Evolutionary conservation across 2,888 invertebrate genomes (phyloP).

Genomic region (Meta bourneti): DNA sequence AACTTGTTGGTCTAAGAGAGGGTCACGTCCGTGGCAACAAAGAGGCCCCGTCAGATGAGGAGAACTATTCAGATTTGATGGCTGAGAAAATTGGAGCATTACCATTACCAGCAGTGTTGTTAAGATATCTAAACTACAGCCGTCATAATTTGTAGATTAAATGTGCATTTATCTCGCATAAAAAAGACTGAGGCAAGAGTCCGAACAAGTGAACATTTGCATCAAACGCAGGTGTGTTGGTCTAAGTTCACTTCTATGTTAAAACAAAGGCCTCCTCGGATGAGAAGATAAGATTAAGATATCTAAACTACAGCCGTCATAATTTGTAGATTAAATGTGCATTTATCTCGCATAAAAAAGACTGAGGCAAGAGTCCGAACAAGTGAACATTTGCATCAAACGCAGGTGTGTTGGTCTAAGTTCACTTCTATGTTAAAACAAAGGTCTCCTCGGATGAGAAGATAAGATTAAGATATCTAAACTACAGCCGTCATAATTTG

Average conservation of each 20-base stretch:
- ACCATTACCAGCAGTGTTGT: conserved; percentile 87
- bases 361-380: too few relatives aligned
- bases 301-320: conserved; percentile 86
- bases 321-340: conserved; percentile 46
- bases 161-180: not conserved
- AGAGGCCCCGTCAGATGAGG: conserved; percentile 70
- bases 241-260: too few relatives aligned
- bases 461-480: conserved; percentile 87
- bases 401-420: too few relatives aligned
- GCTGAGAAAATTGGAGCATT: conserved; percentile 84
- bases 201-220: too few relatives aligned
- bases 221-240: too few relatives aligned
- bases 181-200: too few relatives aligned
- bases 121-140: conserved; percentile 87
- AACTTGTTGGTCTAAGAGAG: conserved; percentile 67
- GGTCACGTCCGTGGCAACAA: conserved; percentile 64
- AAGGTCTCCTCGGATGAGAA: too few relatives aligned
- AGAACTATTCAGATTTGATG: conserved; percentile 83
- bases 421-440: too few relatives aligned
- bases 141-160: conserved; percentile 80
- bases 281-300: too few relatives aligned
- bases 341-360: not conserved
- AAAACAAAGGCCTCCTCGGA: too few relatives aligned
- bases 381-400: too few relatives aligned
- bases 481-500: conserved; percentile 84